Base-by-base conservation (phyloP, 1,140 invertebrate species). In the Nymphalis io region DNA sequence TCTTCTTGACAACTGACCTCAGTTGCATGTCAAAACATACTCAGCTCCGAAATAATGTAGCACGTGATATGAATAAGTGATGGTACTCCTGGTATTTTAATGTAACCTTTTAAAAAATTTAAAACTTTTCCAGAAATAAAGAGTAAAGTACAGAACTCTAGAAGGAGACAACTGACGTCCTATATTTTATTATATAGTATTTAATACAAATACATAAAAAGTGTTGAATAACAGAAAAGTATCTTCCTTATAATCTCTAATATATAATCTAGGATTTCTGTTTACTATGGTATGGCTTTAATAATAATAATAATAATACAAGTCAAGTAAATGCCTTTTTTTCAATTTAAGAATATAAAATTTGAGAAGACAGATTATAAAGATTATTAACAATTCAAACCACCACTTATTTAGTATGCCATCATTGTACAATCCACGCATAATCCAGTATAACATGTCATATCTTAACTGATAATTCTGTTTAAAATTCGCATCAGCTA, bases 401-500 rank as follows among this genome's bases (percentile, higher is more conserved):
- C 15, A 8, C 6, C 11, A 12, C 10, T 27, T 55, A 53, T 33
- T 68, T 61, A n/a, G 23, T 55, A 68, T 68, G 27, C 66, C 18
- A 61, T 68, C 58, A 21, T 38, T 42, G 60, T 55, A 53, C 33
- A 68, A 58, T 55, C 46, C 61, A 62, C 51, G 48, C 51, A 53
- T 61, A 21, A 58, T 18, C 48, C 10, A 53, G 46, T 51, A 42
- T 48, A 55, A 13, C 51, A 55, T 44, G 48, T 68, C 67, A 57
- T 68, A 58, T 57, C 59, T 68, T 61, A 55, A 57, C 38, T 57
- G 23, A 62, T 39, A 55, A 40, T 57, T 8, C 67, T 68, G 51
- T 58, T 68, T 70, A 64, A 60, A 48, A 65, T 70, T 64, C 68
- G 33, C 61, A 59, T 46, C 68, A 55, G 61, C 65, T 59, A 48